phyloP scores from a whole-genome alignment of 2,113 vertebrate genomes.

The Phyllopteryx taeniolatus region DNA sequence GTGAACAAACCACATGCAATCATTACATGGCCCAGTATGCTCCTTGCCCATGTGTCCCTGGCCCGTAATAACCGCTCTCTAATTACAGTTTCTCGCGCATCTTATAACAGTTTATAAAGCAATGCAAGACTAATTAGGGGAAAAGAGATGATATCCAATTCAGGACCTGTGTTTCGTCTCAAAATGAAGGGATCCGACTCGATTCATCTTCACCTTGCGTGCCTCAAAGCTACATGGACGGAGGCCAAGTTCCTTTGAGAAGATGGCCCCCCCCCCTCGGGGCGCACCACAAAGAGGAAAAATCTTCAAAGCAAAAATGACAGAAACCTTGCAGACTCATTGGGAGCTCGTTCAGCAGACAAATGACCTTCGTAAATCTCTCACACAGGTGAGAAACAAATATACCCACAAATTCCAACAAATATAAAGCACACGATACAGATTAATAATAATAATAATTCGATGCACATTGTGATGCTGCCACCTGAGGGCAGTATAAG shows the following conservation, averaged over 20 bases:
- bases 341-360: neutral
- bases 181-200: slow-evolving; percentile 53
- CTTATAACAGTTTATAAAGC: slow-evolving; percentile 66
- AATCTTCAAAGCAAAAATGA: slow-evolving; percentile 1
- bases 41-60: slow-evolving; percentile 52
- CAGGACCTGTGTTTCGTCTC: slow-evolving; percentile 45
- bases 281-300: slow-evolving; percentile 18
- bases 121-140: slow-evolving; percentile 57
- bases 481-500: too few species aligned
- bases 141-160: slow-evolving; percentile 67
- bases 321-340: slow-evolving; percentile 8
- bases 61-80: slow-evolving; percentile 66
- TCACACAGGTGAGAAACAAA: too few species aligned
- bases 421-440: too few species aligned
- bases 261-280: slow-evolving; percentile 12
- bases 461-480: too few species aligned
- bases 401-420: too few species aligned
- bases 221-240: slow-evolving; percentile 34
- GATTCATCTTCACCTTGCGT: slow-evolving; percentile 52
- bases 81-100: slow-evolving; percentile 65
- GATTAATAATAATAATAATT: too few species aligned
- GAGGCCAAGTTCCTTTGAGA: slow-evolving; percentile 32
- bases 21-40: slow-evolving; percentile 54
- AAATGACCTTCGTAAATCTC: neutral
- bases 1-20: slow-evolving; percentile 53